Conservation (phyloP, 2,113 vertebrate species). For the Lethenteron reissneri region DNA sequence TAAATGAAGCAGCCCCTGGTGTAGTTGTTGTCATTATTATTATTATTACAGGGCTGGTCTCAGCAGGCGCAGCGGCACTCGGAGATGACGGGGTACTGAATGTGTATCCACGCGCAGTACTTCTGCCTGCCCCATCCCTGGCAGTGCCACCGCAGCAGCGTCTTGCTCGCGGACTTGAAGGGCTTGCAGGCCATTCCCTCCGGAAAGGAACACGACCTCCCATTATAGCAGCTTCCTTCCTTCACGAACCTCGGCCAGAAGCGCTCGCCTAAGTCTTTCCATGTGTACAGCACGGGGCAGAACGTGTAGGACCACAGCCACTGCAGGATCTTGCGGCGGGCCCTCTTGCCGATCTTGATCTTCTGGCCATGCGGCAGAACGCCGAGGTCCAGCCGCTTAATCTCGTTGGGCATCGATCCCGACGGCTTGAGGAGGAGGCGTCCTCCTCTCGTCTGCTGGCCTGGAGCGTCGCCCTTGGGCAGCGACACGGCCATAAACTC, state of each 20-base stretch:
- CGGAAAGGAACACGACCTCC: slow-evolving; percentile 3
- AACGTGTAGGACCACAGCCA: slow-evolving; percentile 2
- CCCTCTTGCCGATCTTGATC: slow-evolving; percentile 3
- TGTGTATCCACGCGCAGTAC: slow-evolving; percentile 5
- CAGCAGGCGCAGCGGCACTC: slow-evolving; percentile 4
- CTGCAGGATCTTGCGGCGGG: slow-evolving; percentile 3
- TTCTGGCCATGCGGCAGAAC: neutral
- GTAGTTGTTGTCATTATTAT: no score
- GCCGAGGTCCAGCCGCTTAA: slow-evolving; percentile 1
- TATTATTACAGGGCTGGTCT: no score
- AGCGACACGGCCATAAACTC: slow-evolving; percentile 1
- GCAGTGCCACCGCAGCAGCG: neutral
- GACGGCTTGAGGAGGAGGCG: neutral
- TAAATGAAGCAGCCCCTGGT: no score
- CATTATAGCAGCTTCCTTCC: neutral
- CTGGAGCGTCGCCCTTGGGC: neutral
- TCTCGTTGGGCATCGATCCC: neutral
- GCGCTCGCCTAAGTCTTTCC: slow-evolving; percentile 2
- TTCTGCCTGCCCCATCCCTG: slow-evolving; percentile 5
- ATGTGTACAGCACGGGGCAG: slow-evolving; percentile 3
- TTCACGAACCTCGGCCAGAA: slow-evolving; percentile 3
- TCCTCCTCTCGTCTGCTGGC: neutral
- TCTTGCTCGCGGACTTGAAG: slow-evolving; percentile 5
- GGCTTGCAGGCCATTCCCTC: slow-evolving; percentile 2
- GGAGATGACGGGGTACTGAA: slow-evolving; percentile 3